These are phyloP conservation scores for Cyanoliseus patagonus DNA, from an alignment of 2,113 vertebrate species.

Conservation along the genomic window DNA sequence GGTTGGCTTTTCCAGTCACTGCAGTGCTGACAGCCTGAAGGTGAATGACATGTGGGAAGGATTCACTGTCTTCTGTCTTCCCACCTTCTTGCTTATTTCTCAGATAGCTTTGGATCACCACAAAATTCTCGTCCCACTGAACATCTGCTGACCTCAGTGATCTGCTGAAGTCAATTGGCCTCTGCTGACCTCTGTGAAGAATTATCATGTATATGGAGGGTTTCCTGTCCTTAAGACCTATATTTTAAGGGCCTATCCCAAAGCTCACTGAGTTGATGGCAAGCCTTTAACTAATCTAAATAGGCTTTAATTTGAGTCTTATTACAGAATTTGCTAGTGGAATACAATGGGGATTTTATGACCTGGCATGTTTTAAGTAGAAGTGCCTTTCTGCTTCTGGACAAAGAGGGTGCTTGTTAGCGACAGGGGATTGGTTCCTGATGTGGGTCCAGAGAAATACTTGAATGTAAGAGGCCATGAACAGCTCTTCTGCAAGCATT, in stretches of 20 bases:
- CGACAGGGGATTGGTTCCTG: not conserved
- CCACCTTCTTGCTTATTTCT: not conserved
- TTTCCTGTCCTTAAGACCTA: constrained; percentile 14
- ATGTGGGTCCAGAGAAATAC: not conserved
- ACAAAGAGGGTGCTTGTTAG: not conserved
- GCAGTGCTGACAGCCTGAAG: not conserved
- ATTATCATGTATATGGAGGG: not conserved
- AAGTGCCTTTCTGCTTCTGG: not conserved
- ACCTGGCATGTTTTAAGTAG: not conserved
- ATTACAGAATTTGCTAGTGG: not conserved
- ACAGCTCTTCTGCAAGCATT: not conserved
- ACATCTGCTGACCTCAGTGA: constrained; percentile 57
- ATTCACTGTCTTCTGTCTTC: not conserved
- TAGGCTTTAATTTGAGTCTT: constrained; percentile 9
- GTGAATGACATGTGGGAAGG: not conserved
- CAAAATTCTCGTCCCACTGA: constrained; percentile 34
- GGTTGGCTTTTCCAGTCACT: not conserved
- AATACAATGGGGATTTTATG: not conserved
- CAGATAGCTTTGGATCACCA: constrained; percentile 45
- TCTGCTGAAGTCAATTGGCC: constrained; percentile 43
- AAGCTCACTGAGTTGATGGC: not conserved
- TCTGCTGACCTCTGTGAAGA: constrained; percentile 52
- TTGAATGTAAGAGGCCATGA: not conserved
- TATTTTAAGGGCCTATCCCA: not conserved
- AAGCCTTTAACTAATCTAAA: not conserved